Conservation (phyloP, 2,888 invertebrate genomes). For the Lobophora halterata region DNA sequence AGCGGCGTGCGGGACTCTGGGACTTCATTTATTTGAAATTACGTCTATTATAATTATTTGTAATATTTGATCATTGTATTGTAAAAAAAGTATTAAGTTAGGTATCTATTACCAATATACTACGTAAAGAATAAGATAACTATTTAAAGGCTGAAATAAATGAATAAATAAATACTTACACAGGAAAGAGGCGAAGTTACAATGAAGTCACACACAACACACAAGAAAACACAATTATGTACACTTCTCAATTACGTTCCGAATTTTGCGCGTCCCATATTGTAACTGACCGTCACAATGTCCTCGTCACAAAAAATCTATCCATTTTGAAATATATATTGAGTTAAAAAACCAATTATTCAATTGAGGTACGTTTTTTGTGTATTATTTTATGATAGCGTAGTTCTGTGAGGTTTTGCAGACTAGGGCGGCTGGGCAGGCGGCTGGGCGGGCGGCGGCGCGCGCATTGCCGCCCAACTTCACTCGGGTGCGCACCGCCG, state of each 20-base stretch:
- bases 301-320: neutral
- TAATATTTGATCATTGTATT: too few relatives aligned
- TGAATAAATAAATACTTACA: too few relatives aligned
- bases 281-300: constrained; percentile 20
- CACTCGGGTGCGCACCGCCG: constrained; percentile 46
- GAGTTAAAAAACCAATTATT: too few relatives aligned
- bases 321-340: too few relatives aligned
- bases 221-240: constrained; percentile 35
- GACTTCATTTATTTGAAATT: too few relatives aligned
- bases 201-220: constrained; percentile 34
- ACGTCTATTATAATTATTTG: too few relatives aligned
- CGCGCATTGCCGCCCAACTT: constrained; percentile 53
- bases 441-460: constrained; percentile 38
- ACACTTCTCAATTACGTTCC: constrained; percentile 35
- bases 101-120: too few relatives aligned
- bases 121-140: too few relatives aligned
- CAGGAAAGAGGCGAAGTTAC: constrained; percentile 41
- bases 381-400: constrained; percentile 37
- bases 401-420: constrained; percentile 39
- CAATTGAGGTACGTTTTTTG: too few relatives aligned
- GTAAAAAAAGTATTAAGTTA: too few relatives aligned
- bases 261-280: constrained; percentile 35
- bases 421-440: constrained; percentile 44
- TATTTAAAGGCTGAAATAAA: too few relatives aligned
- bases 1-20: too few relatives aligned